Conservation (phyloP, 2,888 invertebrate genomes). For the Mechanitis messenoides region DNA sequence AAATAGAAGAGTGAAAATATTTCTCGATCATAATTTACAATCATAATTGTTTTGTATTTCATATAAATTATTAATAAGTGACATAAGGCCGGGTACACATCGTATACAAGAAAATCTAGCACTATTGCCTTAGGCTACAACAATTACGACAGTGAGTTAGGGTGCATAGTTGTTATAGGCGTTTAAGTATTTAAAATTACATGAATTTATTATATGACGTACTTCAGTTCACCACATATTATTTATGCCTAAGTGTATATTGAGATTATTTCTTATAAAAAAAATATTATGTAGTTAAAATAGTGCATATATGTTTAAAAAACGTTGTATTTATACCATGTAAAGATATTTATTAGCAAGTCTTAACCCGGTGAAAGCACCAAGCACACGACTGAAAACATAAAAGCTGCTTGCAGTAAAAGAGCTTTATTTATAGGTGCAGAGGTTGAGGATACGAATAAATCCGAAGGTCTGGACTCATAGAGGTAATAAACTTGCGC, state of each 20-base stretch:
- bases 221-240: background rate
- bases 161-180: background rate
- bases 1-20: background rate
- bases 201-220: background rate
- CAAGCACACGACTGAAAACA: constrained; percentile 5
- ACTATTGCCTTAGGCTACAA: background rate
- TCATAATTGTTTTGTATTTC: background rate
- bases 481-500: constrained; percentile 44
- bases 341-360: background rate
- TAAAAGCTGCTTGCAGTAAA: constrained; percentile 23
- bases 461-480: constrained; percentile 37
- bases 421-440: constrained; percentile 30
- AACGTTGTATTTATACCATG: too few species aligned
- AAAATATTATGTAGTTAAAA: too few species aligned
- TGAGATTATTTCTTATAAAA: background rate
- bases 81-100: background rate
- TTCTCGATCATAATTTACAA: background rate
- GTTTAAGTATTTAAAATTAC: background rate
- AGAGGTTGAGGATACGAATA: constrained; percentile 38
- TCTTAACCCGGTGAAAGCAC: background rate
- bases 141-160: background rate
- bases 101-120: background rate
- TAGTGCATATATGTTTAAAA: too few species aligned
- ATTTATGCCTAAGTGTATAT: background rate
- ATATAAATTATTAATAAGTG: background rate